phyloP scores from a whole-genome alignment of 2,888 invertebrate species.

The Mylabris sibirica region DNA sequence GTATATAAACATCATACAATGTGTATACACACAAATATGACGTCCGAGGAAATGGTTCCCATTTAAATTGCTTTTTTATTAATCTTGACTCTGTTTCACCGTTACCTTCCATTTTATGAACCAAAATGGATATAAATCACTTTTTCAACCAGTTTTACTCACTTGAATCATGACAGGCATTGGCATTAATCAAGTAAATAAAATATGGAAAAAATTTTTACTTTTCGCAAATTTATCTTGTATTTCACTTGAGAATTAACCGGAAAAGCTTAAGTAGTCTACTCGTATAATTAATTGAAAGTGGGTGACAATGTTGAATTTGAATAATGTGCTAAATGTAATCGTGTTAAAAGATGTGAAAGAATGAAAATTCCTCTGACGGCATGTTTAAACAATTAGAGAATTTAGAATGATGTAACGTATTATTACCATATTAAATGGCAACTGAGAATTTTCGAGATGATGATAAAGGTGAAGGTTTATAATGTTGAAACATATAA shows the following conservation, averaged over 20 bases:
- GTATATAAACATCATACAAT: constrained; percentile 1
- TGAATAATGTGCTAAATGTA: constrained; percentile 20
- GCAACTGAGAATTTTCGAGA: constrained; percentile 25
- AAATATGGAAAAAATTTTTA: constrained; percentile 1
- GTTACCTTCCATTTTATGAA: constrained; percentile 29
- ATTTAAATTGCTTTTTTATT: constrained; percentile 31
- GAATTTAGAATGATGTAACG: constrained; percentile 25
- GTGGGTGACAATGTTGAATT: constrained; percentile 16
- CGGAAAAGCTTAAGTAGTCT: constrained; percentile 2
- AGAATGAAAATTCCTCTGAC: constrained; percentile 27
- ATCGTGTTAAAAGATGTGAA: constrained; percentile 20
- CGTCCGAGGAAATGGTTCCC: constrained; percentile 10
- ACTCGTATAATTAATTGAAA: constrained; percentile 18
- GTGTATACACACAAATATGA: constrained; percentile 8
- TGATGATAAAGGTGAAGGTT: constrained; percentile 26
- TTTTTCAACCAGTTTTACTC: constrained; percentile 16
- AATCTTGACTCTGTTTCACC: constrained; percentile 27
- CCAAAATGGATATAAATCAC: constrained; percentile 20
- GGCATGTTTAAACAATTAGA: constrained; percentile 25
- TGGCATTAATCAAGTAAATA: constrained; percentile 24
- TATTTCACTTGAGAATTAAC: constrained; percentile 14
- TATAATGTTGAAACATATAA: constrained; percentile 31
- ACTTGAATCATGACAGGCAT: constrained; percentile 22
- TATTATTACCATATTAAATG: constrained; percentile 27
- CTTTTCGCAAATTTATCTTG: constrained; percentile 1